Evolutionary conservation across 2,888 invertebrate genomes (phyloP), one percentile per base, ranked within the genome.

Genomic region (Eremobia ochroleuca): DNA sequence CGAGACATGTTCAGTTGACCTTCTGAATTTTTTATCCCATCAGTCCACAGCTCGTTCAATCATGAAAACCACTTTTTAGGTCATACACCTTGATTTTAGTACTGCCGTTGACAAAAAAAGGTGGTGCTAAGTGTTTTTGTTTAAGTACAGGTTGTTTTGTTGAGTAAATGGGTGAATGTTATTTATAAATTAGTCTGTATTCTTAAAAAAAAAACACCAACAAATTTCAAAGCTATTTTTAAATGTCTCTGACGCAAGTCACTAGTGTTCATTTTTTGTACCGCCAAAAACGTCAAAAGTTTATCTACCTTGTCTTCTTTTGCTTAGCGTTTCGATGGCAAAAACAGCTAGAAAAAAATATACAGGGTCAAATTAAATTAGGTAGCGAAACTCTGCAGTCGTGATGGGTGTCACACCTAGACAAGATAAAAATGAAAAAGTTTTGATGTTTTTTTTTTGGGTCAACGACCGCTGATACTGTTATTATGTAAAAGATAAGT

Each of bases 31-130:
- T 40, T 68, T 76, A 9, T 13, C 4, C 13, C 31, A 28, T 31
- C 34, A 4, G 62, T 8, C 1, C 11, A 13, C 21, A 70, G 34
- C 31, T 43, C 34, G 43, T 31, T 72, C 68, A 72, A 46, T 69
- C 68, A 76, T 76, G 77, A 69, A 66, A 82, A 76, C 52, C 59
- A 59, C 62, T 81, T 82, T 65, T 81, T 66, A 25, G 49, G 40
- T 67, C 67, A 58, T n/a, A 15, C 6, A 81, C 71, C 81, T 81
- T 49, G 59, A 46, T 15, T 73, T 28, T 43, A 59, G 34, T 70
- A 69, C 21, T 2, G 28, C 34, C 77, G 43, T 21, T 11, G 5
- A 40, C 25, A 79, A 67, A 43, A 59, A 59, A 73, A 70, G 9
- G 0, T 37, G 21, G 25, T 25, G 4, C 37, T 40, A 4, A 43